Conservation (phyloP, 2,888 invertebrate genomes). For the Omphaloscelis lunosa region DNA sequence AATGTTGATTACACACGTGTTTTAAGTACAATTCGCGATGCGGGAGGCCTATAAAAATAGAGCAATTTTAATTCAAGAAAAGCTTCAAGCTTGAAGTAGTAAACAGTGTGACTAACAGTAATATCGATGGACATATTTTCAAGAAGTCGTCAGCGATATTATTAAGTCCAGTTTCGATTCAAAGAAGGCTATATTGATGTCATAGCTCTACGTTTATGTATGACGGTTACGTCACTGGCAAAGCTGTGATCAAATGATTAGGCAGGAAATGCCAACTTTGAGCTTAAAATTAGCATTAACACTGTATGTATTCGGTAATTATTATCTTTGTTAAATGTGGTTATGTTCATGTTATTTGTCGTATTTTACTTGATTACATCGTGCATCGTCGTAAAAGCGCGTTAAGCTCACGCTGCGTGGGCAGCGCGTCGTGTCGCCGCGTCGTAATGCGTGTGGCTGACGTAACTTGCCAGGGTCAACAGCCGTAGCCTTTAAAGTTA, state of each 20-base stretch:
- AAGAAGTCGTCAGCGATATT: slow-evolving; percentile 70
- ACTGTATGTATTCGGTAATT: background rate
- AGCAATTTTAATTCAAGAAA: slow-evolving; percentile 40
- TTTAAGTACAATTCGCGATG: slow-evolving; percentile 38
- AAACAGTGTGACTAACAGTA: slow-evolving; percentile 25
- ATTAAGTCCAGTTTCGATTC: slow-evolving; percentile 64
- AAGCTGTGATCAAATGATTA: slow-evolving; percentile 54
- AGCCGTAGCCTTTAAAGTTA: slow-evolving; percentile 68
- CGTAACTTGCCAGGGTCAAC: slow-evolving; percentile 80
- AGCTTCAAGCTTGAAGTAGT: slow-evolving; percentile 3
- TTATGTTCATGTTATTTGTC: background rate
- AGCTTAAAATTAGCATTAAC: slow-evolving; percentile 20
- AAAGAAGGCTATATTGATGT: slow-evolving; percentile 69
- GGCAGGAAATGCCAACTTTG: slow-evolving; percentile 29
- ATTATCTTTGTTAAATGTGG: background rate
- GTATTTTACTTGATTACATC: slow-evolving; percentile 15
- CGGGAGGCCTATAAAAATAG: slow-evolving; percentile 56
- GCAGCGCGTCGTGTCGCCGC: slow-evolving; percentile 41
- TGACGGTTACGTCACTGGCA: slow-evolving; percentile 70
- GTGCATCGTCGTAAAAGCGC: slow-evolving; percentile 20
- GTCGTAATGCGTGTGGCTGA: slow-evolving; percentile 67
- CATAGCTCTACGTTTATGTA: slow-evolving; percentile 64
- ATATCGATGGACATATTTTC: slow-evolving; percentile 61
- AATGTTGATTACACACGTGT: slow-evolving; percentile 22
- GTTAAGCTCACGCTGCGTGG: slow-evolving; percentile 60